These are phyloP conservation scores for Lissocephala sabroskyi DNA, from an alignment of 2,888 invertebrate genomes.

Conservation along the genomic window DNA sequence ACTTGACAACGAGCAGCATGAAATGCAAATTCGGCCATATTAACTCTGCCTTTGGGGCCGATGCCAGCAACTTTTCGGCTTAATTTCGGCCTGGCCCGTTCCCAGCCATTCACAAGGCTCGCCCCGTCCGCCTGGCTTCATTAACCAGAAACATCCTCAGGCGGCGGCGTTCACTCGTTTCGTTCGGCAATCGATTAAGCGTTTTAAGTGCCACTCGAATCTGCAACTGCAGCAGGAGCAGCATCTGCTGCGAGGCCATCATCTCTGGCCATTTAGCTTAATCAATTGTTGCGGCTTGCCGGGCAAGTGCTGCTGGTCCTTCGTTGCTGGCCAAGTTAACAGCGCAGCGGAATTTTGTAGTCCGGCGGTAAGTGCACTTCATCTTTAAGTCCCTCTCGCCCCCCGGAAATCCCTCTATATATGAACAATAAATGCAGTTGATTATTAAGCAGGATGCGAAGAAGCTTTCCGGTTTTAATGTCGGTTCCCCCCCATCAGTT, in stretches of 20 bases:
- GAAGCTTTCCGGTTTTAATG: conserved; percentile 25
- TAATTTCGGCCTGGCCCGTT: conserved; percentile 50
- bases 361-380: neutral
- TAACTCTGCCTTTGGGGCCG: conserved; percentile 27
- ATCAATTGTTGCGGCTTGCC: neutral
- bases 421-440: conserved; percentile 34
- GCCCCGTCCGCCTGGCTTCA: no score
- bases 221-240: conserved; percentile 48
- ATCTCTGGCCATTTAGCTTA: conserved; percentile 49
- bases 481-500: conserved; percentile 3
- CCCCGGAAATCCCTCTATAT: conserved; percentile 2
- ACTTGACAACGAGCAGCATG: conserved; percentile 60
- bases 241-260: no score
- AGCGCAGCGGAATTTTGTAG: conserved; percentile 28
- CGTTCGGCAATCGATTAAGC: conserved; percentile 63
- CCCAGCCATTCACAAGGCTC: conserved; percentile 65
- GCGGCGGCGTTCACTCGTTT: no score
- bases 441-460: conserved; percentile 41
- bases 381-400: neutral
- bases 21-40: conserved; percentile 59
- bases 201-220: conserved; percentile 35
- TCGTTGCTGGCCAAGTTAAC: conserved; percentile 33
- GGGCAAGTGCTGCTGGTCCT: conserved; percentile 24
- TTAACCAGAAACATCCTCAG: no score
- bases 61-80: conserved; percentile 25